Evolutionary conservation across 37 sponge, comb jelly and placozoan species (phyloP).

Genomic region (Ephydatia muelleri): DNA sequence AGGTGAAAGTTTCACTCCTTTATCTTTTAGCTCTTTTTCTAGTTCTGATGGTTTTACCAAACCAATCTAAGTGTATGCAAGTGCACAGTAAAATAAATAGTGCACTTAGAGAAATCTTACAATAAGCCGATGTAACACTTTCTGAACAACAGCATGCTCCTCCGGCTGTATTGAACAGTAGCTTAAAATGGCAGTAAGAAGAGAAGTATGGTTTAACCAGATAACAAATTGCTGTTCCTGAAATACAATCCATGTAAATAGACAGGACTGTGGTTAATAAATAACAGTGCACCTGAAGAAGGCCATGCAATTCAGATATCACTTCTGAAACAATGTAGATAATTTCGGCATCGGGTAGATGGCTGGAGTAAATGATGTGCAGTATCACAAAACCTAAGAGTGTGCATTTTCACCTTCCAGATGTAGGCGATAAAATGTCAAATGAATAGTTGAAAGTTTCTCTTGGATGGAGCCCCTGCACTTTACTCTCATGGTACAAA

Average conservation of each 20-base stretch:
- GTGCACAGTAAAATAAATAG: background rate
- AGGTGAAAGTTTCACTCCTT: conserved; percentile 40
- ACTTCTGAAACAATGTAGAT: conserved; percentile 74
- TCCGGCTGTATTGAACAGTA: conserved; percentile 72
- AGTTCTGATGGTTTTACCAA: conserved; percentile 43
- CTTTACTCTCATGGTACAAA: conserved; percentile 60
- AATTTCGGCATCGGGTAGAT: conserved; percentile 80
- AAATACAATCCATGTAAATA: background rate
- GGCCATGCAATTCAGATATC: conserved; percentile 58
- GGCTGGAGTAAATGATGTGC: conserved; percentile 14
- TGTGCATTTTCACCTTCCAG: conserved; percentile 16
- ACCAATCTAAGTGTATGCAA: conserved; percentile 32
- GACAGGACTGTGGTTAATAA: background rate
- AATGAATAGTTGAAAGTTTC: conserved; percentile 71
- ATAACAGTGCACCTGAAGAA: conserved; percentile 3
- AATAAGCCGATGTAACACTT: conserved; percentile 31
- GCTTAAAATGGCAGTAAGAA: conserved; percentile 54
- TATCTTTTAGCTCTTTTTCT: conserved; percentile 29
- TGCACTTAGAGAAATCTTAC: conserved; percentile 2
- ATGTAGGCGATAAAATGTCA: conserved; percentile 75
- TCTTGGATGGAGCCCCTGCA: conserved; percentile 66
- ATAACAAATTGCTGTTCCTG: conserved; percentile 46
- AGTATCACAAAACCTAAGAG: background rate
- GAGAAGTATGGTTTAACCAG: conserved; percentile 66
- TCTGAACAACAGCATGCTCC: conserved; percentile 16